These are phyloP conservation scores for Pseudochirops corinnae DNA, from an alignment of 2,797 vertebrate genomes.

Conservation along the genomic window DNA sequence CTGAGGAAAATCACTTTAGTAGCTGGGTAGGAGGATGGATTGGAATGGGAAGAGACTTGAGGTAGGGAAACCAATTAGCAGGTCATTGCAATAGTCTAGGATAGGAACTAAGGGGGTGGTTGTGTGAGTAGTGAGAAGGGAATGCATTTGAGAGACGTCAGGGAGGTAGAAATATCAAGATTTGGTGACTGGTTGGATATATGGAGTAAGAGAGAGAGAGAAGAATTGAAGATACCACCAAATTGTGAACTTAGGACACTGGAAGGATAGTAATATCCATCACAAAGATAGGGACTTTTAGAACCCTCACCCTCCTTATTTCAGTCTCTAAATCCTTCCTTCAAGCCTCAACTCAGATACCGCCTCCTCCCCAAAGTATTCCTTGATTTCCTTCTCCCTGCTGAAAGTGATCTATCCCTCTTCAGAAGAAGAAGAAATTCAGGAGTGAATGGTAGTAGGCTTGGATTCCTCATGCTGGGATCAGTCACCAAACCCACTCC, in stretches of 20 bases:
- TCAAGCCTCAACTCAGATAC: slow-evolving; percentile 32
- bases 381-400: slow-evolving; percentile 20
- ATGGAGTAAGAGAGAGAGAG: background rate
- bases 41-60: background rate
- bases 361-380: background rate
- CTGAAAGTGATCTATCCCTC: background rate
- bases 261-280: background rate
- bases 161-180: background rate
- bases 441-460: background rate
- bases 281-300: background rate
- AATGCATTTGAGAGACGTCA: background rate
- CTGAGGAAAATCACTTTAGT: background rate
- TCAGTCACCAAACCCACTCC: background rate
- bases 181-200: background rate
- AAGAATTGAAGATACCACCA: background rate
- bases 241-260: background rate
- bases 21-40: background rate
- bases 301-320: background rate
- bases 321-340: slow-evolving; percentile 8
- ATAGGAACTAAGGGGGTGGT: background rate
- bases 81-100: background rate
- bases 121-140: background rate
- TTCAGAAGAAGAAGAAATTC: background rate
- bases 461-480: background rate
- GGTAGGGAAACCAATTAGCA: background rate